A percentile compares a stretch with the other conserved stretches of the same genome.
phyloP scores from a whole-genome alignment of 2,888 invertebrate species.

The Dynastes tityus region DNA sequence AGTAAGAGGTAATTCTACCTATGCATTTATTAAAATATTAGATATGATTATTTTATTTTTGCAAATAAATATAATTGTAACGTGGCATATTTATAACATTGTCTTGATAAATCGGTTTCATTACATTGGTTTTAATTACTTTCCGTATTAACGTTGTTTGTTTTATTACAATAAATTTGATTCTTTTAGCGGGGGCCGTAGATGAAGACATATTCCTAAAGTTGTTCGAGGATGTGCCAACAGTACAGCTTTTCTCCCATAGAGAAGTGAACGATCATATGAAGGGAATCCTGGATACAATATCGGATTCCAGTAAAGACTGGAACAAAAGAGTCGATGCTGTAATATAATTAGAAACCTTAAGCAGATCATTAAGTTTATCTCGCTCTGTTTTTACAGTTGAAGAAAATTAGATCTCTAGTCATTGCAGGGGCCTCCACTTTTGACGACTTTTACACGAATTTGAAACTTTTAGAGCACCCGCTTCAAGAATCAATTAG shows the following conservation, averaged over 20 bases:
- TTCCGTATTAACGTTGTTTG: too few relatives aligned
- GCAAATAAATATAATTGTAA: too few relatives aligned
- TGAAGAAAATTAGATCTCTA: slow-evolving; percentile 89
- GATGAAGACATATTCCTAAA: slow-evolving; percentile 91
- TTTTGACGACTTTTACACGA: slow-evolving; percentile 82
- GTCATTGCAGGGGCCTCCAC: slow-evolving; percentile 84
- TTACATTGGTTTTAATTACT: too few relatives aligned
- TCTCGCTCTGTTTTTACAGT: slow-evolving; percentile 70
- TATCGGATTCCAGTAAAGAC: slow-evolving; percentile 88
- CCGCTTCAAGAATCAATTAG: slow-evolving; percentile 87
- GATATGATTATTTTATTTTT: too few relatives aligned
- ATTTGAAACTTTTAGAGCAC: slow-evolving; percentile 85
- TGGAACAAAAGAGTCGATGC: slow-evolving; percentile 97
- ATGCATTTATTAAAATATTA: too few relatives aligned
- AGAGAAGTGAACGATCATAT: slow-evolving; percentile 89
- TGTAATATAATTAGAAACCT: slow-evolving; percentile 71
- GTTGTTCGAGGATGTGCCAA: slow-evolving; percentile 88
- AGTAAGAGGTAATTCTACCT: too few relatives aligned
- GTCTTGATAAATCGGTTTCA: too few relatives aligned
- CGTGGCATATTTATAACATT: too few relatives aligned
- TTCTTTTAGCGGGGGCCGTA: slow-evolving; percentile 83
- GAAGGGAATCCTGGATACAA: slow-evolving; percentile 80
- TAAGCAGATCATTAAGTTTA: slow-evolving; percentile 36
- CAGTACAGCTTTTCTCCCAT: slow-evolving; percentile 86
- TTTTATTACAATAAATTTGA: neutral